Evolutionary conservation across 2,113 vertebrate species (phyloP).

Genomic region (Crotalus tigris): DNA sequence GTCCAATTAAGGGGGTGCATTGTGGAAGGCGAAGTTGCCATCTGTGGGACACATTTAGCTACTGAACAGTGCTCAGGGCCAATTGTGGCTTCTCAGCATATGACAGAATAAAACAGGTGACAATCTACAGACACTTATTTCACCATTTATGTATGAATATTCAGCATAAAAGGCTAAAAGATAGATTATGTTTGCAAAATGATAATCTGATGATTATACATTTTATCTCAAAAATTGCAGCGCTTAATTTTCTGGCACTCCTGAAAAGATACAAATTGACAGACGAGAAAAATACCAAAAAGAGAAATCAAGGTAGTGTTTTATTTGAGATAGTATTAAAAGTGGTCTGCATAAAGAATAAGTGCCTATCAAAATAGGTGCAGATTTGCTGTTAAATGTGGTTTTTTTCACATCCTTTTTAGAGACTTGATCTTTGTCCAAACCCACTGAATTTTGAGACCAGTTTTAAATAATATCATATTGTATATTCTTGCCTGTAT

Average conservation of each 20-base stretch:
- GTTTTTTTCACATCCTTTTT: not conserved
- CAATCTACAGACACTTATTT: not conserved
- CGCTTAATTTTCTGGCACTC: not conserved
- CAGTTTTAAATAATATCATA: rapidly evolving
- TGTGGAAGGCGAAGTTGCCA: not conserved
- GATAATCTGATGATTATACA: not conserved
- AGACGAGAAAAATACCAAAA: not conserved
- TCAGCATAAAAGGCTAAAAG: not conserved
- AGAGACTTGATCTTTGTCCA: not conserved
- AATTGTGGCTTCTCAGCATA: not conserved
- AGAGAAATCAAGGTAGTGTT: not conserved
- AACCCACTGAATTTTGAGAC: not conserved
- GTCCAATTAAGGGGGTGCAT: not conserved
- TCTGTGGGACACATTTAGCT: rapidly evolving
- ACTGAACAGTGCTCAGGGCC: not conserved
- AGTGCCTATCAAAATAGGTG: not conserved
- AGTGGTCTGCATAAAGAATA: not conserved
- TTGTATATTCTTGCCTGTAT: slow-evolving; percentile 79
- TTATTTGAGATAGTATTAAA: not conserved
- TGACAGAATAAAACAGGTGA: not conserved
- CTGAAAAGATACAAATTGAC: not conserved
- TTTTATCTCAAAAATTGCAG: not conserved
- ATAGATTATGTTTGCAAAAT: rapidly evolving
- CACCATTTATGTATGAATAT: rapidly evolving
- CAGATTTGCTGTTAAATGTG: not conserved